phyloP scores from a whole-genome alignment of 2,888 invertebrate species.

The Megalurothrips usitatus region DNA sequence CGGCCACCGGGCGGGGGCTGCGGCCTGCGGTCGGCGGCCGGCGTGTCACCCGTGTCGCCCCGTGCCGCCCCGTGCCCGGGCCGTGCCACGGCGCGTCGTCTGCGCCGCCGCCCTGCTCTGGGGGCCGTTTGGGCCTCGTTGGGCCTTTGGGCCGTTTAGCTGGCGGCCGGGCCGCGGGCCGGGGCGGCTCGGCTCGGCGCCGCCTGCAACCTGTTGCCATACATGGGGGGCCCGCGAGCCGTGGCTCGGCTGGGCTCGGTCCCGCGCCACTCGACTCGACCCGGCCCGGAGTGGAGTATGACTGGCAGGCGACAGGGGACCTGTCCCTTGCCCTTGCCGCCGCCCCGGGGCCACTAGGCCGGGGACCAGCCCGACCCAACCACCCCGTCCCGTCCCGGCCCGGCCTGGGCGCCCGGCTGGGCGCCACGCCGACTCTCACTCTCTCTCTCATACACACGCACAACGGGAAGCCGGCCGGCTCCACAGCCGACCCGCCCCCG shows the following conservation, averaged over 20 bases:
- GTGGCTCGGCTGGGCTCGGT: not conserved
- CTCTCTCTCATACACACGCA: not conserved
- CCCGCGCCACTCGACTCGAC: not conserved
- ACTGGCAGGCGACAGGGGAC: constrained; percentile 25
- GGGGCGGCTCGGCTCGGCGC: not conserved
- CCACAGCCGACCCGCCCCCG: not conserved
- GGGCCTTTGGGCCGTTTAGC: not conserved
- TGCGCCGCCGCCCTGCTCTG: not conserved
- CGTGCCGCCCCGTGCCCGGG: no score
- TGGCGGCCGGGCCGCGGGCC: not conserved
- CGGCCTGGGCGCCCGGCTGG: not conserved
- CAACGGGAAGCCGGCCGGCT: not conserved
- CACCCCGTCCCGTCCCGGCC: not conserved
- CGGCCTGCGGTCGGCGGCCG: not conserved
- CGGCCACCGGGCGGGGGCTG: not conserved
- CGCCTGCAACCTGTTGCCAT: constrained; percentile 9
- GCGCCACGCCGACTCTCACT: no score
- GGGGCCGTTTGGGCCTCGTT: not conserved
- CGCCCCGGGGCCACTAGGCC: not conserved
- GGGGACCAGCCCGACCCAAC: not conserved
- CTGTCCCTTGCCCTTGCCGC: not conserved
- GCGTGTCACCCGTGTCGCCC: no score
- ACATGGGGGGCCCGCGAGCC: not conserved
- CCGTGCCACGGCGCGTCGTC: not conserved
- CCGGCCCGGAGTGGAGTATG: not conserved